Evolutionary conservation across 2,888 invertebrate genomes (phyloP), one percentile per base, ranked within the genome.

Genomic region (Calliscelio sp.): DNA sequence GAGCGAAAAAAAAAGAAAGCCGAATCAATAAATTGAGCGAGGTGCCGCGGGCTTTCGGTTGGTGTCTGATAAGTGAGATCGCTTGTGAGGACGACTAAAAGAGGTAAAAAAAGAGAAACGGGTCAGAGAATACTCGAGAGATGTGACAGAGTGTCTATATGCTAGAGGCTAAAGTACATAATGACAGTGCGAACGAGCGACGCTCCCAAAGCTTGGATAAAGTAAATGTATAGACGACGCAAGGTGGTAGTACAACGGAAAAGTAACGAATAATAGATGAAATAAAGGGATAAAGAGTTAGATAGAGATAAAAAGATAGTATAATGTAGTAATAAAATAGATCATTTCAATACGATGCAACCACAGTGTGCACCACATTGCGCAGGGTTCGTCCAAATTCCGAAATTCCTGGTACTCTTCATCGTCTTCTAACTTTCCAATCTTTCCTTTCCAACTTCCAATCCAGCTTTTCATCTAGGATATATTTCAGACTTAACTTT

Each of bases 121-220:
- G 71, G 75, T 79, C 65, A 82, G 80, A 75, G 70, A 77, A 75
- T 82, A 71, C 81, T 73, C 70, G 70, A 85, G 84, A 80, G 63
- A 80, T 75, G 79, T 81, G 81, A 63, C 78, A 79, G 65, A 78
- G 74, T 79, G 78, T 74, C 61, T 73, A 75, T 73, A 75, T 85
- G 85, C 81, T 81, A 75, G 75, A 79, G 71, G 82, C 82, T 82
- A 85, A 79, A 79, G 77, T 82, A 82, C 66, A 75, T 79, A 85
- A 82, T 82, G 82, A 85, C 75, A 85, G 79, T 81, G 85, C 85
- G 81, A 81, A 78, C 80, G 80, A 81, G 80, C 77, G 85, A 85
- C 81, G 81, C 85, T 85, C 78, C 65, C 70, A 85, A 85, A 85
- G 85, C 85, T 85, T 85, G 46, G 81, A 84, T 70, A 70, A 84